These are phyloP conservation scores for Spialia ferax DNA, from an alignment of 2,888 invertebrate species.

Conservation along the genomic window DNA sequence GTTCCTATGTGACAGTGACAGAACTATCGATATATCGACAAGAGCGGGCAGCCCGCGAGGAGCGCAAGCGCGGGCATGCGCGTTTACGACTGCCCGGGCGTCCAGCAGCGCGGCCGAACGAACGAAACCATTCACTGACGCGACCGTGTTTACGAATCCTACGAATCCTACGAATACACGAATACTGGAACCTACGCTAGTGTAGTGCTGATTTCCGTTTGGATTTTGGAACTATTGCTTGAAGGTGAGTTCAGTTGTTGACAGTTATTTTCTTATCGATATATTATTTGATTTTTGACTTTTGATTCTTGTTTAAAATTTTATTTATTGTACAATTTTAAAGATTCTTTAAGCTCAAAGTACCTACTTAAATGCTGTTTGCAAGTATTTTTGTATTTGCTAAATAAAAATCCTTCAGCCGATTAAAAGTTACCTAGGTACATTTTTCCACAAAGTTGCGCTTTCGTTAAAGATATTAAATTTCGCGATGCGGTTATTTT, in stretches of 20 bases:
- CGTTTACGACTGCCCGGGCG: slow-evolving; percentile 73
- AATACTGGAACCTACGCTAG: slow-evolving; percentile 48
- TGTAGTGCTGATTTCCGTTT: slow-evolving; percentile 61
- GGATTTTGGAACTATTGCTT: slow-evolving; percentile 52
- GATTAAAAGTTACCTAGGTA: background rate
- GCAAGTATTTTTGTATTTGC: background rate
- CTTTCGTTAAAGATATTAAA: background rate
- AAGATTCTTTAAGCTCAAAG: background rate
- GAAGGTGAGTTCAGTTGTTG: slow-evolving; percentile 34
- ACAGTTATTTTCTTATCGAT: slow-evolving; percentile 17
- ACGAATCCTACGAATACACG: slow-evolving; percentile 17
- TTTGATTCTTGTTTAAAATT: background rate
- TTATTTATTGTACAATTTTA: background rate
- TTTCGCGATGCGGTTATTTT: slow-evolving; percentile 8
- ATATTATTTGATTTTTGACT: too few relatives aligned
- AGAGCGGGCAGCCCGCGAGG: slow-evolving; percentile 50
- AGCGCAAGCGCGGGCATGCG: slow-evolving; percentile 54
- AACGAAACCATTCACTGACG: slow-evolving; percentile 74
- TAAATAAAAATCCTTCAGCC: background rate
- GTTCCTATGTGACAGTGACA: background rate
- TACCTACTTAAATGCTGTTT: background rate
- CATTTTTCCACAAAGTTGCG: slow-evolving; percentile 8
- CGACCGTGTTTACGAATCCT: slow-evolving; percentile 74
- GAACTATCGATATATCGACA: slow-evolving; percentile 53
- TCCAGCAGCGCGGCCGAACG: slow-evolving; percentile 82